A percentile compares a stretch with the other conserved stretches of the same genome.
Conservation (phyloP, 92 coral and sea anemone genomes). For the Epizoanthus ramosus region DNA sequence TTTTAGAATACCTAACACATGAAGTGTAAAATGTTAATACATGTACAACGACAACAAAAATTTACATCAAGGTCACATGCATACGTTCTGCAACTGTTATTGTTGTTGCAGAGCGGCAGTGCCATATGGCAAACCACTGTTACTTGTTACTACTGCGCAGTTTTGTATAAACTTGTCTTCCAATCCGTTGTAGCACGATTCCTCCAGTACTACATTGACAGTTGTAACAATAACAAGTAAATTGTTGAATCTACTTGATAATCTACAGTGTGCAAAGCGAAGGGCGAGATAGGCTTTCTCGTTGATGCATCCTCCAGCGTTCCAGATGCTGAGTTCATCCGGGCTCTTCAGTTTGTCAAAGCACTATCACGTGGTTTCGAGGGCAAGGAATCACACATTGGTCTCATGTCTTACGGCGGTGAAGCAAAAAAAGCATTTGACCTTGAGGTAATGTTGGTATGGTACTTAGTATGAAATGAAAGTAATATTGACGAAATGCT, state of each 20-base stretch:
- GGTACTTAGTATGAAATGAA: too few species aligned
- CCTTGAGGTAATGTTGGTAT: constrained; percentile 22
- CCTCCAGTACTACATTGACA: neutral
- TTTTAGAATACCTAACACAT: too few species aligned
- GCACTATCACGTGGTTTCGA: constrained; percentile 86
- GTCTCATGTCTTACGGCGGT: constrained; percentile 77
- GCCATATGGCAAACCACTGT: neutral
- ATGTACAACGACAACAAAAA: too few species aligned
- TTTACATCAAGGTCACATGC: too few species aligned
- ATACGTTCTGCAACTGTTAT: too few species aligned
- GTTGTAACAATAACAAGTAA: neutral
- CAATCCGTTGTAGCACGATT: too few species aligned
- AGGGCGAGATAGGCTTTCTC: constrained; percentile 87
- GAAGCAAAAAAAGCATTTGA: constrained; percentile 70
- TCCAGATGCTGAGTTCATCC: constrained; percentile 78
- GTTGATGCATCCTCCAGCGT: constrained; percentile 88
- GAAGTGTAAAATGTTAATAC: too few species aligned
- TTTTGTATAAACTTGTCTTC: neutral
- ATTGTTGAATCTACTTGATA: neutral
- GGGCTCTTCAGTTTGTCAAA: constrained; percentile 78
- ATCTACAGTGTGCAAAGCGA: constrained; percentile 72
- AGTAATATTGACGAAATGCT: neutral
- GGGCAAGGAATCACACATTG: constrained; percentile 61
- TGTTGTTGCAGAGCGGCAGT: too few species aligned
- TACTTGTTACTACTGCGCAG: neutral